These are phyloP conservation scores for Polypedilum pembai DNA, from an alignment of 1,140 invertebrate species.

Conservation along the genomic window DNA sequence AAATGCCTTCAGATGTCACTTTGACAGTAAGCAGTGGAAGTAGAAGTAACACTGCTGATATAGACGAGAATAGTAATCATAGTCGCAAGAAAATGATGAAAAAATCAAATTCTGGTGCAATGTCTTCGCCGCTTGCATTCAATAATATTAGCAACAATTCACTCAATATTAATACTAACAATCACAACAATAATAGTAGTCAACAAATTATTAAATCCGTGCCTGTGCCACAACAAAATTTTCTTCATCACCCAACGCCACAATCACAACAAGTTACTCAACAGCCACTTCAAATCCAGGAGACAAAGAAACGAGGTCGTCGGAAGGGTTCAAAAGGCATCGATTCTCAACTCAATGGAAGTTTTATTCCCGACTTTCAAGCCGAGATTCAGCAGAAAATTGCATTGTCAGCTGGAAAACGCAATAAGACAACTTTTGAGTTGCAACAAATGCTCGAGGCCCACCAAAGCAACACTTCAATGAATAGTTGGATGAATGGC, in stretches of 20 bases:
- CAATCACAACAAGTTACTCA: neutral
- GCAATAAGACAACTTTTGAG: slow-evolving; percentile 35
- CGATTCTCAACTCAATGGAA: slow-evolving; percentile 35
- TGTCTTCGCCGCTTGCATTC: neutral
- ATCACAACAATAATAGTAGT: neutral
- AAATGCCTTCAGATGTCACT: neutral
- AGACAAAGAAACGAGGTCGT: slow-evolving; percentile 55
- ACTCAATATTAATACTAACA: neutral
- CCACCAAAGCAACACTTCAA: slow-evolving; percentile 35
- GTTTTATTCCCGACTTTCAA: slow-evolving; percentile 42
- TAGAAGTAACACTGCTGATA: neutral
- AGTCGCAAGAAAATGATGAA: slow-evolving; percentile 21
- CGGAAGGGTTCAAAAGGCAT: slow-evolving; percentile 61
- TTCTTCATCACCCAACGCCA: neutral
- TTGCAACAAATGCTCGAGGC: slow-evolving; percentile 33
- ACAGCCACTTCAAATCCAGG: neutral
- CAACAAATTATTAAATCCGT: neutral
- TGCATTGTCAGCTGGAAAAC: slow-evolving; percentile 39
- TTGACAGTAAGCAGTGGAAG: neutral
- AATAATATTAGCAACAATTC: neutral
- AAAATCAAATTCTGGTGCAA: neutral
- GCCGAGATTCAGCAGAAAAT: slow-evolving; percentile 40
- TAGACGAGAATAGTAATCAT: slow-evolving; percentile 15
- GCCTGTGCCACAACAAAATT: neutral
- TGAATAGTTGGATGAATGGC: slow-evolving; percentile 23